Conservation (phyloP, 2,797 vertebrate genomes). For the Arrhamphus sclerolepis region DNA sequence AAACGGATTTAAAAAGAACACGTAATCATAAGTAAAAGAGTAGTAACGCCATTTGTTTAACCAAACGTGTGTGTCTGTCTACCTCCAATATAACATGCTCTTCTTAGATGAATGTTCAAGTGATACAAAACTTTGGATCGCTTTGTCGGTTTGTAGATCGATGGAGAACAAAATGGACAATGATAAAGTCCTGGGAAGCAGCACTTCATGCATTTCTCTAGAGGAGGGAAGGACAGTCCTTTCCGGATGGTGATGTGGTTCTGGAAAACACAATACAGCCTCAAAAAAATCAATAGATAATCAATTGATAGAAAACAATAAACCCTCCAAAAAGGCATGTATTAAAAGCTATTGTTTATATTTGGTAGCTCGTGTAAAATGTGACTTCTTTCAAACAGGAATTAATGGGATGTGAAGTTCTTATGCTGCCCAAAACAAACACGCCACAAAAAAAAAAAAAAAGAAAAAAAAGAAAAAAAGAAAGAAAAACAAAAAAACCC, state of each 20-base stretch:
- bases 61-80: too few species aligned
- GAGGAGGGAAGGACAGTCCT: conserved; percentile 2
- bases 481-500: too few species aligned
- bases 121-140: conserved; percentile 6
- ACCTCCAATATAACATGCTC: conserved; percentile 19
- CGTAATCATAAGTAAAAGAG: not conserved
- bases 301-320: too few species aligned
- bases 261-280: conserved; percentile 4
- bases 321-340: too few species aligned
- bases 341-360: too few species aligned
- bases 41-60: not conserved
- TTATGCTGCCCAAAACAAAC: too few species aligned
- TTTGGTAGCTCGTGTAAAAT: too few species aligned
- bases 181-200: conserved; percentile 26
- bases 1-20: not conserved
- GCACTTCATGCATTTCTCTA: conserved; percentile 29
- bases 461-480: too few species aligned
- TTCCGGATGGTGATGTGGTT: conserved; percentile 28
- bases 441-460: too few species aligned
- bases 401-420: too few species aligned
- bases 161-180: conserved; percentile 34
- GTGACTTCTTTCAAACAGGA: too few species aligned
- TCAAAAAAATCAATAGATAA: too few species aligned
- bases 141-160: conserved; percentile 25
- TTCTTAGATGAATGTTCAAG: conserved; percentile 21